Evolutionary conservation across 2,888 invertebrate species (phyloP).

Genomic region (Meloe dianella): DNA sequence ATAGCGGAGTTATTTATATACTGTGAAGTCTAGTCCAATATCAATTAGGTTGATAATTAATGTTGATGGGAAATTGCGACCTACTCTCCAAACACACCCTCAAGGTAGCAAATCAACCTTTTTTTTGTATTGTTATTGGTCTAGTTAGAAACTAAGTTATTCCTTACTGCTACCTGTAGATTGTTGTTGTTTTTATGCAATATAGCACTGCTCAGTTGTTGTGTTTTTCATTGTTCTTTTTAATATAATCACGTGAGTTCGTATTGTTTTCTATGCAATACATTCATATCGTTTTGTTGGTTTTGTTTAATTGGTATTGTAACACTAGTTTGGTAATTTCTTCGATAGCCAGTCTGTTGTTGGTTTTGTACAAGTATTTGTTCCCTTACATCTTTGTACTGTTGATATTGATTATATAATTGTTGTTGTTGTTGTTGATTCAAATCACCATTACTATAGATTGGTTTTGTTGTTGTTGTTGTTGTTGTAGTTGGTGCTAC

Average conservation of each 20-base stretch:
- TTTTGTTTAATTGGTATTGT: conserved; percentile 53
- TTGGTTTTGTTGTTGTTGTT: conserved; percentile 28
- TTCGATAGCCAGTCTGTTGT: conserved; percentile 37
- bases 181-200: conserved; percentile 11
- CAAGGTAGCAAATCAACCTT: conserved; percentile 25
- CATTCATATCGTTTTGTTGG: conserved; percentile 45
- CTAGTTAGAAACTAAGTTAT: conserved; percentile 5
- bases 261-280: conserved; percentile 46
- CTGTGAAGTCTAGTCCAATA: conserved; percentile 5
- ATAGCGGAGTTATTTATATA: conserved; percentile 13
- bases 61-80: conserved; percentile 14
- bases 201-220: no score
- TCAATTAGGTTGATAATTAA: conserved; percentile 19
- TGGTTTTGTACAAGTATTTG: conserved; percentile 51
- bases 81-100: conserved; percentile 12
- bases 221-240: no score
- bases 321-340: conserved; percentile 52
- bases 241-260: conserved; percentile 49
- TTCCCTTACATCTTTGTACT: conserved; percentile 53
- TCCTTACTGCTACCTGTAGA: conserved; percentile 15
- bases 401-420: conserved; percentile 52
- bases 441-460: conserved; percentile 53
- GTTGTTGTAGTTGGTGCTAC: conserved; percentile 15
- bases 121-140: conserved; percentile 10
- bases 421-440: conserved; percentile 56